phyloP scores from a whole-genome alignment of 2,113 vertebrate species.

The Lepus timidus region DNA sequence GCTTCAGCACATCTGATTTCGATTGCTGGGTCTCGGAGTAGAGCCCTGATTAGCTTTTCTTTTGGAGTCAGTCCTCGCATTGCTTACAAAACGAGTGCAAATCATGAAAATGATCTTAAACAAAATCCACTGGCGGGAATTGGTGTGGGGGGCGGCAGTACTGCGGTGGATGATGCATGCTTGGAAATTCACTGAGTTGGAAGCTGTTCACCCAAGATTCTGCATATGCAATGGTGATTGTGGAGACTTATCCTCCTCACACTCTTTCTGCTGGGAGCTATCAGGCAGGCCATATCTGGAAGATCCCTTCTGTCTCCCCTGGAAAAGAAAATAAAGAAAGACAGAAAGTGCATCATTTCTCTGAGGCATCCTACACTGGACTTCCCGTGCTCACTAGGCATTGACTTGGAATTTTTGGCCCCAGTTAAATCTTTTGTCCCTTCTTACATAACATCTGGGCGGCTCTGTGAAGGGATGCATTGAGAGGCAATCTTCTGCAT shows the following conservation, averaged over 20 bases:
- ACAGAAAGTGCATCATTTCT: conserved; percentile 35
- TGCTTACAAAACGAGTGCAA: conserved; percentile 28
- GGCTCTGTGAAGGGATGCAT: not conserved
- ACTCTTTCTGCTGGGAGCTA: conserved; percentile 13
- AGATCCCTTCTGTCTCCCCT: not conserved
- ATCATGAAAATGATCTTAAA: conserved; percentile 25
- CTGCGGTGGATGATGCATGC: not conserved
- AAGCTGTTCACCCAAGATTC: not conserved
- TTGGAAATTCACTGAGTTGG: not conserved
- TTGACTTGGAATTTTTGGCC: conserved; percentile 72
- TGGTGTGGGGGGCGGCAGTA: not conserved
- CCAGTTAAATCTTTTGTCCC: conserved; percentile 67
- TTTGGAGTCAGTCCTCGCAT: conserved; percentile 19
- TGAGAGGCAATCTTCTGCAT: conserved; percentile 67
- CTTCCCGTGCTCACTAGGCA: conserved; percentile 69
- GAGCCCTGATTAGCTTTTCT: conserved; percentile 63
- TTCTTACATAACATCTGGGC: conserved; percentile 58
- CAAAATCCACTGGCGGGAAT: not conserved
- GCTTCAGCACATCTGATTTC: conserved; percentile 52
- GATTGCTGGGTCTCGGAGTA: conserved; percentile 46
- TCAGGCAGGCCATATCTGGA: not conserved
- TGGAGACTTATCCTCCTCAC: conserved; percentile 5
- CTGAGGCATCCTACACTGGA: conserved; percentile 47
- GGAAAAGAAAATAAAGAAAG: not conserved
- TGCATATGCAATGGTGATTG: not conserved